A percentile compares a stretch with the other conserved stretches of the same genome.
These are phyloP conservation scores for Polydesmus complanatus DNA, from an alignment of 2,888 invertebrate species.

Conservation along the genomic window DNA sequence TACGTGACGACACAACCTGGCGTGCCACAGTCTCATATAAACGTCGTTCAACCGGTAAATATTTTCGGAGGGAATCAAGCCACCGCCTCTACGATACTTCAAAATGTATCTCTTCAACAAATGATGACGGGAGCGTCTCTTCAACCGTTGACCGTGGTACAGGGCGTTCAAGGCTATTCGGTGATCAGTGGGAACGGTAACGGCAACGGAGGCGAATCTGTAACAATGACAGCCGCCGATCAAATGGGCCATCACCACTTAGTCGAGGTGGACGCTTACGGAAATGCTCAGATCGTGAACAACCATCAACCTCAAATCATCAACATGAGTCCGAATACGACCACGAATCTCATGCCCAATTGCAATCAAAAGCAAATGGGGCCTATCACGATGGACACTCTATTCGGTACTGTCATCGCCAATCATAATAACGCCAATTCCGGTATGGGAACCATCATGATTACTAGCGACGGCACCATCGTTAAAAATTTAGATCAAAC, in stretches of 20 bases:
- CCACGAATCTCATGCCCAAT: not conserved
- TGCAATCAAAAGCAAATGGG: not conserved
- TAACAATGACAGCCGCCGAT: not conserved
- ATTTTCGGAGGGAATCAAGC: slow-evolving; percentile 21
- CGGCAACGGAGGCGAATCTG: not conserved
- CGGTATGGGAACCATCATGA: slow-evolving; percentile 8
- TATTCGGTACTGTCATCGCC: slow-evolving; percentile 6
- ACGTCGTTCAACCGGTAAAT: slow-evolving; percentile 21
- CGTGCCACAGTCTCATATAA: slow-evolving; percentile 18
- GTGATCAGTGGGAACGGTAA: slow-evolving; percentile 2
- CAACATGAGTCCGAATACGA: slow-evolving; percentile 2
- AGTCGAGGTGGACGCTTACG: slow-evolving; percentile 12
- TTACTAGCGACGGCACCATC: slow-evolving; percentile 9
- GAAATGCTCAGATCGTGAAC: slow-evolving; percentile 8
- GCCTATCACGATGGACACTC: not conserved
- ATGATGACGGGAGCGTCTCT: slow-evolving; percentile 1
- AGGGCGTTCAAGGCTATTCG: slow-evolving; percentile 10
- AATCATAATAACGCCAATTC: not conserved
- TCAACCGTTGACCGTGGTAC: slow-evolving; percentile 12
- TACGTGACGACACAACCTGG: slow-evolving; percentile 12
- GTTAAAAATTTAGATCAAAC: slow-evolving; percentile 4
- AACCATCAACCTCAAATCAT: slow-evolving; percentile 11
- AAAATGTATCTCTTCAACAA: slow-evolving; percentile 23
- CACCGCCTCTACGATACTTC: slow-evolving; percentile 20
- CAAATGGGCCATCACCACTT: not conserved